These are phyloP conservation scores for Drosophila repletoides DNA, from an alignment of 1,140 invertebrate genomes.

Conservation along the genomic window DNA sequence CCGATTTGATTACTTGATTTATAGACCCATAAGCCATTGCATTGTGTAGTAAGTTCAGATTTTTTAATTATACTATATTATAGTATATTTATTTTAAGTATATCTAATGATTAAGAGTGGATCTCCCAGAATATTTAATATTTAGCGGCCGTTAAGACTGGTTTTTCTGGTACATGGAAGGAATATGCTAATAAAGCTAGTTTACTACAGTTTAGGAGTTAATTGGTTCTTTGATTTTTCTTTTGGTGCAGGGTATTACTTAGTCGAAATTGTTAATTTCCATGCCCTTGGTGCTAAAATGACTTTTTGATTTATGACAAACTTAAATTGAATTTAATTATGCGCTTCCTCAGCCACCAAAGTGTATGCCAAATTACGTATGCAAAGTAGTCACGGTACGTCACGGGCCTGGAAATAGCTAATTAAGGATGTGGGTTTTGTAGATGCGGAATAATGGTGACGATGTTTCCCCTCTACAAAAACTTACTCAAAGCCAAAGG, in stretches of 20 bases:
- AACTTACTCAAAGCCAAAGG: conserved; percentile 14
- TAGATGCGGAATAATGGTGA: neutral
- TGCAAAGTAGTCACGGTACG: conserved; percentile 23
- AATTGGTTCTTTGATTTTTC: too few relatives aligned
- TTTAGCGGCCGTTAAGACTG: too few relatives aligned
- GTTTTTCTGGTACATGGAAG: too few relatives aligned
- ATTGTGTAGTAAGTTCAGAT: too few relatives aligned
- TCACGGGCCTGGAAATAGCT: conserved; percentile 2
- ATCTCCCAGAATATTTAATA: too few relatives aligned
- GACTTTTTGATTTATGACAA: conserved; percentile 58
- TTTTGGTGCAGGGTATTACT: conserved; percentile 8
- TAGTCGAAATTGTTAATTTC: neutral
- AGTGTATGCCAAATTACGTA: conserved; percentile 66
- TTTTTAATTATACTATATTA: too few relatives aligned
- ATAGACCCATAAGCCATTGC: too few relatives aligned
- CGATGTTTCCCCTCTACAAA: conserved; percentile 28
- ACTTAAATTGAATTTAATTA: conserved; percentile 74
- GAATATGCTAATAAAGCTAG: too few relatives aligned
- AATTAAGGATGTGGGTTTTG: conserved; percentile 42
- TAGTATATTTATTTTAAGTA: too few relatives aligned
- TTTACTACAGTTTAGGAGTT: too few relatives aligned
- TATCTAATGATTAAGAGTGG: too few relatives aligned
- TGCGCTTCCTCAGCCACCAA: conserved; percentile 18
- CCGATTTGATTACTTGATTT: too few relatives aligned
- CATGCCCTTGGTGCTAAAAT: conserved; percentile 17